Percentiles rank a stretch among this genome's conserved stretches.
Evolutionary conservation across 2,113 vertebrate species (phyloP).

Genomic region (Hippocampus comes): DNA sequence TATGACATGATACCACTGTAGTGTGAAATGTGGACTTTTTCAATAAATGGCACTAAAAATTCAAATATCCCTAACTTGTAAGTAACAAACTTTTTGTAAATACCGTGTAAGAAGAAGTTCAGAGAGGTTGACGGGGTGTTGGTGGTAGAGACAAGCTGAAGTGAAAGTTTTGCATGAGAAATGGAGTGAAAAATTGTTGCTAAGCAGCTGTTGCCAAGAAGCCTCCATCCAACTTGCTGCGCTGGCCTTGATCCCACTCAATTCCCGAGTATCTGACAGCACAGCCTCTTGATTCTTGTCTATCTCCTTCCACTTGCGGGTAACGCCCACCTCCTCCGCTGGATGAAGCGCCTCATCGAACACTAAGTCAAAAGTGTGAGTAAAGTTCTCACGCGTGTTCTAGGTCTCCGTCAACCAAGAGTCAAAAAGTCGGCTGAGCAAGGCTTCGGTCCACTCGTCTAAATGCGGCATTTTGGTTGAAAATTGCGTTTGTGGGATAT

Average conservation of each 20-base stretch:
- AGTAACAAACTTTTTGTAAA: not conserved
- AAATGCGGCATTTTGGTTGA: no score
- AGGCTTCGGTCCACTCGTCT: not conserved
- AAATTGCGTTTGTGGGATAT: no score
- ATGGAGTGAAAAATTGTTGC: not conserved
- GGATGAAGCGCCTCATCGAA: not conserved
- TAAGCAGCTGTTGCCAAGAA: constrained; percentile 5
- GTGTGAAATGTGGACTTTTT: not conserved
- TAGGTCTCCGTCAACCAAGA: not conserved
- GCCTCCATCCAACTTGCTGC: not conserved
- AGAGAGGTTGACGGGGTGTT: not conserved
- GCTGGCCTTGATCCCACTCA: constrained; percentile 3
- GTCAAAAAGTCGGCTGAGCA: not conserved
- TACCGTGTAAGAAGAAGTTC: not conserved
- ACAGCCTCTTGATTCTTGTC: not conserved
- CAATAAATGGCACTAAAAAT: not conserved
- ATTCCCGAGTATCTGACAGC: not conserved
- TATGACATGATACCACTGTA: not conserved
- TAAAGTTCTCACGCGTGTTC: not conserved
- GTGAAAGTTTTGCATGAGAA: not conserved
- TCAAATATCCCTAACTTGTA: not conserved
- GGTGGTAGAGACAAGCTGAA: not conserved
- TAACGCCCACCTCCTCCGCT: not conserved
- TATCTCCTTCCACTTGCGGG: not conserved
- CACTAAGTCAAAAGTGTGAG: not conserved